Evolutionary conservation across 2,797 vertebrate genomes (phyloP).

Genomic region (Dermochelys coriacea): DNA sequence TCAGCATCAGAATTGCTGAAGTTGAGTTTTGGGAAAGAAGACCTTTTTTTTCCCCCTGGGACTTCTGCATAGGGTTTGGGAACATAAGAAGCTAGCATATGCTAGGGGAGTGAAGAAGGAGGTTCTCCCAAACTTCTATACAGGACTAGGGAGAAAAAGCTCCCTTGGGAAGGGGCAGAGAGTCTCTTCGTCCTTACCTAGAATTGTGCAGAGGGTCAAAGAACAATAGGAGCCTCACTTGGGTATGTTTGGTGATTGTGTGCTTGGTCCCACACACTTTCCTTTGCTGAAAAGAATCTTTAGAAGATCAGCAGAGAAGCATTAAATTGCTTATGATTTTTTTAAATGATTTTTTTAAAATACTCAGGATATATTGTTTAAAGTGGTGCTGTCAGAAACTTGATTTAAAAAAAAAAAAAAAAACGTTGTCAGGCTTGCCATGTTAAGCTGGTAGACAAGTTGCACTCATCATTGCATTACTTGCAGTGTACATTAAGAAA

Average conservation of each 20-base stretch:
- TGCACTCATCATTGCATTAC: not conserved
- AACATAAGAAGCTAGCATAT: not conserved
- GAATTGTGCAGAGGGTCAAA: not conserved
- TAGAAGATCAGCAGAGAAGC: not conserved
- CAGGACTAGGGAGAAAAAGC: not conserved
- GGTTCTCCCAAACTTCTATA: rapidly evolving
- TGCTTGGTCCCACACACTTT: not conserved
- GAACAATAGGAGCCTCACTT: not conserved
- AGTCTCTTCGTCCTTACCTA: not conserved
- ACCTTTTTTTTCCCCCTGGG: not conserved
- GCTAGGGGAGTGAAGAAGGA: no score
- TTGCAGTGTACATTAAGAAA: not conserved
- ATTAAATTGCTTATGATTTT: not conserved
- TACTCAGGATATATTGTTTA: no score
- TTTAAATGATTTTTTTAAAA: no score
- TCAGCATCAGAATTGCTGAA: no score
- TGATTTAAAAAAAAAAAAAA: no score
- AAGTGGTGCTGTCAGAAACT: no score
- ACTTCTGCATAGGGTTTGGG: not conserved
- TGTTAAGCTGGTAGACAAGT: not conserved
- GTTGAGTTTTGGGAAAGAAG: no score
- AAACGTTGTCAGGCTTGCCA: no score
- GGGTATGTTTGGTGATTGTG: no score
- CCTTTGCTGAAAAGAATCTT: not conserved
- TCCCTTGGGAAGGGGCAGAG: not conserved